These are phyloP conservation scores for Pardalotus punctatus DNA, from an alignment of 2,113 vertebrate genomes.

Conservation along the genomic window DNA sequence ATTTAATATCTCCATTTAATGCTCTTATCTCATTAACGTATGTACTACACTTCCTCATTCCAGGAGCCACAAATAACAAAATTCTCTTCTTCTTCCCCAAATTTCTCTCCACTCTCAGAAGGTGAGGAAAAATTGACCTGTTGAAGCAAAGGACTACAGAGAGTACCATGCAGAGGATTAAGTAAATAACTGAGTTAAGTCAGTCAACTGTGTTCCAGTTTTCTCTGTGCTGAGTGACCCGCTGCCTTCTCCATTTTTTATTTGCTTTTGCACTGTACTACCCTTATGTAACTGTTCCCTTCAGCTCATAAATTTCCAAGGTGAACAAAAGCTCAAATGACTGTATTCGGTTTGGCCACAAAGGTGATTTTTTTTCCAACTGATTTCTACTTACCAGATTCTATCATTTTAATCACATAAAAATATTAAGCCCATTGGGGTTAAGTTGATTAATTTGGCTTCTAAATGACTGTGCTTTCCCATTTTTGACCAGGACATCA, in stretches of 20 bases:
- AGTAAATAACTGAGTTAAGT: background rate
- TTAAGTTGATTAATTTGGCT: background rate
- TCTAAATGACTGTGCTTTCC: background rate
- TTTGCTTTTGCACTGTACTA: conserved; percentile 34
- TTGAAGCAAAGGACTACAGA: background rate
- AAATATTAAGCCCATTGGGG: background rate
- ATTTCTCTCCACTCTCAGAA: background rate
- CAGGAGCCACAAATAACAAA: background rate
- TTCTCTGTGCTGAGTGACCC: background rate
- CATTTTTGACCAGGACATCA: background rate
- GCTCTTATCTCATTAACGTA: background rate
- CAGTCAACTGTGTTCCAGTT: conserved; percentile 7
- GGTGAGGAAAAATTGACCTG: background rate
- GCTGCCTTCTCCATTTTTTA: conserved; percentile 23
- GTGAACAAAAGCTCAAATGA: conserved; percentile 59
- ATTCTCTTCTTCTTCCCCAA: background rate
- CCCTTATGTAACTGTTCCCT: conserved; percentile 63
- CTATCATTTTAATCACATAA: conserved; percentile 27
- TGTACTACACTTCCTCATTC: background rate
- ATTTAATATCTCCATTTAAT: background rate
- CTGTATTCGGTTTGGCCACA: background rate
- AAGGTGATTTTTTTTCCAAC: conserved; percentile 19
- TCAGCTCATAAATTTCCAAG: conserved; percentile 48
- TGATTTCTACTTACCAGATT: background rate
- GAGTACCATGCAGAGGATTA: background rate